phyloP scores from a whole-genome alignment of 2,888 invertebrate species.

The Eupeodes latifasciatus region DNA sequence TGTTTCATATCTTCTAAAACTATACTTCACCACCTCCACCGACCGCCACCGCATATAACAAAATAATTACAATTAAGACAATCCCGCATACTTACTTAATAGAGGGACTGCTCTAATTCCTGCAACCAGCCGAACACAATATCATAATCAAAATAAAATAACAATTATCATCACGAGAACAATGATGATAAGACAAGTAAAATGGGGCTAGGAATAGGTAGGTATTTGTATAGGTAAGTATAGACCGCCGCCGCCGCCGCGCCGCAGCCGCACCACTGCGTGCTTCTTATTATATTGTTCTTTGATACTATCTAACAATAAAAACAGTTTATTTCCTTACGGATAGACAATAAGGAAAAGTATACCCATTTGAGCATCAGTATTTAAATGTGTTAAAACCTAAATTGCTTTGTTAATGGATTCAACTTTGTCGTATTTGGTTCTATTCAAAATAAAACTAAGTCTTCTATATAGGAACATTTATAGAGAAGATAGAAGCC shows the following conservation, averaged over 20 bases:
- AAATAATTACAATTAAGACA: not conserved
- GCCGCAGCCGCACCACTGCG: no score
- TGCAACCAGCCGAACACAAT: slow-evolving; percentile 34
- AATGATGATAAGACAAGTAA: slow-evolving; percentile 17
- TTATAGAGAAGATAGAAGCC: not conserved
- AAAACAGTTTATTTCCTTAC: slow-evolving; percentile 26
- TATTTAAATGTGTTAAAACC: slow-evolving; percentile 69
- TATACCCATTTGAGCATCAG: slow-evolving; percentile 31
- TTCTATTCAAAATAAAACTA: slow-evolving; percentile 23
- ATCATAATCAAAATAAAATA: slow-evolving; percentile 38
- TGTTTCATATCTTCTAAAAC: not conserved
- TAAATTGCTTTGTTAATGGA: slow-evolving; percentile 67
- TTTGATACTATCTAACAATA: not conserved
- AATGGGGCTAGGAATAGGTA: not conserved
- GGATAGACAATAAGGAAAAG: slow-evolving; percentile 57
- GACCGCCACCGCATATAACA: not conserved
- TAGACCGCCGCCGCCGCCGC: no score
- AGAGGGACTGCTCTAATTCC: slow-evolving; percentile 6
- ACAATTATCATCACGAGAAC: slow-evolving; percentile 42
- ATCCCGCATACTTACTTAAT: not conserved
- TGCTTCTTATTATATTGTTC: not conserved
- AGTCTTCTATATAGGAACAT: not conserved
- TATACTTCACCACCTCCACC: not conserved
- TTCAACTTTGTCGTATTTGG: slow-evolving; percentile 38
- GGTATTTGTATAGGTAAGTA: not conserved